Evolutionary conservation across 2,113 vertebrate genomes (phyloP).

Genomic region (Crotophaga sulcirostris): DNA sequence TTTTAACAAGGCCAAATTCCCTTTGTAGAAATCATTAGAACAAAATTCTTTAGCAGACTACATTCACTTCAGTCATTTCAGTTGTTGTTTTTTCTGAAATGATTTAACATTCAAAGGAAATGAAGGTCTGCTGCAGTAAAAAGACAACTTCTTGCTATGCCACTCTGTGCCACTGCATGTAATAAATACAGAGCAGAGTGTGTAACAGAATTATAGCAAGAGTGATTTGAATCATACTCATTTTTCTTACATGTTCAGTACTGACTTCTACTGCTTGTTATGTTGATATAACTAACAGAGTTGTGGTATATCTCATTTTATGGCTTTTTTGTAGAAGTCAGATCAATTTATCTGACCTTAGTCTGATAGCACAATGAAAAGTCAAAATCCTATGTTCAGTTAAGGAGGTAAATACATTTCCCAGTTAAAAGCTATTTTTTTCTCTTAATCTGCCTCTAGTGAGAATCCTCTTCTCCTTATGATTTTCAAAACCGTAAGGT

Average conservation of each 20-base stretch:
- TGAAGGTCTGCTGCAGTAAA: conserved; percentile 22
- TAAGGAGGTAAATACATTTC: background rate
- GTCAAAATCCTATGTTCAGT: background rate
- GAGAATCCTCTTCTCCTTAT: background rate
- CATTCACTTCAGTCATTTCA: background rate
- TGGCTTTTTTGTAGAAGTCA: background rate
- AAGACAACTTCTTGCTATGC: conserved; percentile 15
- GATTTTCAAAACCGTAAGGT: background rate
- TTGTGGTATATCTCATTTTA: background rate
- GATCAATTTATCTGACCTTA: background rate
- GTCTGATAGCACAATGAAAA: background rate
- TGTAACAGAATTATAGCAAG: background rate
- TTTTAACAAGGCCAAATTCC: conserved; percentile 46
- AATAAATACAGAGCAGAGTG: background rate
- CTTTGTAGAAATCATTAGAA: conserved; percentile 56
- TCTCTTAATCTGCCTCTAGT: background rate
- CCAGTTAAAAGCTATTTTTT: background rate
- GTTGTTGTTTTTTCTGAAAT: conserved; percentile 31
- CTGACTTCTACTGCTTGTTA: background rate
- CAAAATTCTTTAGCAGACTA: conserved; percentile 17
- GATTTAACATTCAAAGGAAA: conserved; percentile 51
- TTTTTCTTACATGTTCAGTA: background rate
- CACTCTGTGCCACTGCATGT: background rate
- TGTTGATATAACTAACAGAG: background rate
- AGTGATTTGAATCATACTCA: background rate